These are phyloP conservation scores for Vireo altiloquus DNA, from an alignment of 2,113 vertebrate species.

Conservation along the genomic window DNA sequence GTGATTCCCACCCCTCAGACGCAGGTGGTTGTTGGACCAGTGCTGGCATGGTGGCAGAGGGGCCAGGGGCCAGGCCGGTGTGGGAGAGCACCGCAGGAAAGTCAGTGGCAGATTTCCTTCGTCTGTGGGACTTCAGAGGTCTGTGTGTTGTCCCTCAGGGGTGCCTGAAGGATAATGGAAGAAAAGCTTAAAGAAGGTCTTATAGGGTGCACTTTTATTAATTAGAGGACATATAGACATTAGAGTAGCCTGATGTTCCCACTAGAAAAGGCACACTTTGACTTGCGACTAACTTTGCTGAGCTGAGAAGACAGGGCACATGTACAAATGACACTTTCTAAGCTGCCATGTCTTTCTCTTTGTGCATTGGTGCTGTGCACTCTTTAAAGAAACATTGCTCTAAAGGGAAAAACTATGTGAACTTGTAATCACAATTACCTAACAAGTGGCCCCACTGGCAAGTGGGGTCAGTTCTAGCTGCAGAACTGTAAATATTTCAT, in stretches of 20 bases:
- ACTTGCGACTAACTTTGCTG: neutral
- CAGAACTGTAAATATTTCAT: neutral
- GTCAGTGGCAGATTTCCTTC: neutral
- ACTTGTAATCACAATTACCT: neutral
- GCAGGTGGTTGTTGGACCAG: neutral
- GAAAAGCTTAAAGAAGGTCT: neutral
- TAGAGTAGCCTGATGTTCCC: neutral
- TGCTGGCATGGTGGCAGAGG: neutral
- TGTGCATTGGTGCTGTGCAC: neutral
- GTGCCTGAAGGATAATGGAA: neutral
- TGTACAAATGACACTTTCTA: neutral
- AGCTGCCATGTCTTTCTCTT: neutral
- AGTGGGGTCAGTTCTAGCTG: neutral
- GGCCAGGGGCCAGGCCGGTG: rapidly evolving
- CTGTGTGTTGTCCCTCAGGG: neutral
- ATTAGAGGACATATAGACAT: neutral
- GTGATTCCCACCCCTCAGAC: neutral
- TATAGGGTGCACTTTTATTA: neutral
- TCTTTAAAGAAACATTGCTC: neutral
- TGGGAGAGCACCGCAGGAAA: rapidly evolving
- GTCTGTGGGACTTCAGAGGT: neutral
- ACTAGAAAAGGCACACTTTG: neutral
- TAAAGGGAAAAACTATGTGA: neutral
- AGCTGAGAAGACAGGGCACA: neutral
- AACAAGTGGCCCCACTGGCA: neutral